These are phyloP conservation scores for Lepidochitona cinerea DNA, from an alignment of 2,888 invertebrate genomes.

Conservation along the genomic window DNA sequence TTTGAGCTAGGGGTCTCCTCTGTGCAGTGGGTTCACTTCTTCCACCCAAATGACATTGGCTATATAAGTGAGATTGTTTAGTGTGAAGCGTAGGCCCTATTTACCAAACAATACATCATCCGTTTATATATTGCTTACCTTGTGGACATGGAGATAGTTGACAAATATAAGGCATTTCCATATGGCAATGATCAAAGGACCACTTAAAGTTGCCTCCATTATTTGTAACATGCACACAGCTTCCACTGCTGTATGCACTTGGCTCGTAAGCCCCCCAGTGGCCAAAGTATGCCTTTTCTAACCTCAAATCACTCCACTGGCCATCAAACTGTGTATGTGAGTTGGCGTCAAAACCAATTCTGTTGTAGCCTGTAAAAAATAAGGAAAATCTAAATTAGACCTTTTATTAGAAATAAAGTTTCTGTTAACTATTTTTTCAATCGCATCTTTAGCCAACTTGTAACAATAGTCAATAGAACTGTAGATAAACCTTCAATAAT, in stretches of 20 bases:
- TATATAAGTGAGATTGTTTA: too few relatives aligned
- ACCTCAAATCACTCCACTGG: neutral
- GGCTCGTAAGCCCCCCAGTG: constrained; percentile 38
- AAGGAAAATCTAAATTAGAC: too few relatives aligned
- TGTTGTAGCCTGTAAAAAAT: neutral
- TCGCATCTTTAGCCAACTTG: too few relatives aligned
- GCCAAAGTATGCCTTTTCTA: constrained; percentile 15
- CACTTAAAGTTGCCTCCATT: constrained; percentile 16
- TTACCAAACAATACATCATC: too few relatives aligned
- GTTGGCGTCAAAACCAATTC: neutral
- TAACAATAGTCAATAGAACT: too few relatives aligned
- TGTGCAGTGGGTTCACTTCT: too few relatives aligned
- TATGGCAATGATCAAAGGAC: constrained; percentile 42
- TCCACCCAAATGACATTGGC: too few relatives aligned
- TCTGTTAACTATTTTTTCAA: too few relatives aligned
- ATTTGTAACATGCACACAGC: constrained; percentile 27
- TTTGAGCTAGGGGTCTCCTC: too few relatives aligned
- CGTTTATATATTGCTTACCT: constrained; percentile 33
- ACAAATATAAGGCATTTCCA: constrained; percentile 45
- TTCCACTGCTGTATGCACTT: constrained; percentile 22
- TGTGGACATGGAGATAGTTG: constrained; percentile 44
- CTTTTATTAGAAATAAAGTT: too few relatives aligned
- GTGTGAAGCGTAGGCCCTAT: too few relatives aligned
- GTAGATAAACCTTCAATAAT: too few relatives aligned
- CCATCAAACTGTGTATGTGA: neutral